These are phyloP conservation scores for Paragorgia papillata DNA, from an alignment of 92 coral and sea anemone species.

Conservation along the genomic window DNA sequence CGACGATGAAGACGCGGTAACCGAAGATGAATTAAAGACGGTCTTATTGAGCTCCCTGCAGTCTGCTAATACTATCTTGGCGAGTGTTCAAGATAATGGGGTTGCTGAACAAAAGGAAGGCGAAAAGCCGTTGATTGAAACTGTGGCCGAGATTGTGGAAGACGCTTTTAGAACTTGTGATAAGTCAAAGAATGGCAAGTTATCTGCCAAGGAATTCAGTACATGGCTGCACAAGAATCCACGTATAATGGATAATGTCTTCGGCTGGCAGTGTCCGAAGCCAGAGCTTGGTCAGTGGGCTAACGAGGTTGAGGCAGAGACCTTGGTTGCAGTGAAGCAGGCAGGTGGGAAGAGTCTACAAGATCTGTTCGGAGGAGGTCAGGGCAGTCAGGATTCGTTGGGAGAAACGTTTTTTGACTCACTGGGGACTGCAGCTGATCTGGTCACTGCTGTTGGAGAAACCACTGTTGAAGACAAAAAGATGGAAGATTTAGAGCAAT, in stretches of 20 bases:
- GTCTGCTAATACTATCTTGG: constrained; percentile 89
- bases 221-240: constrained; percentile 89
- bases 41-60: constrained; percentile 88
- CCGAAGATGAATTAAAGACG: constrained; percentile 94
- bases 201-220: constrained; percentile 94
- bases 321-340: neutral
- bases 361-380: constrained; percentile 30
- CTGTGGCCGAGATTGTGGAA: constrained; percentile 76
- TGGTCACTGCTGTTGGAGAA: neutral
- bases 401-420: constrained; percentile 93
- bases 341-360: constrained; percentile 28
- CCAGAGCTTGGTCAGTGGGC: constrained; percentile 66
- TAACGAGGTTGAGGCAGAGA: constrained; percentile 1
- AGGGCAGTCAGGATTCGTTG: constrained; percentile 46
- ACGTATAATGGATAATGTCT: constrained; percentile 93
- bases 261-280: constrained; percentile 98
- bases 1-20: constrained; percentile 94
- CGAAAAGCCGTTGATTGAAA: constrained; percentile 73
- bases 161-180: constrained; percentile 94
- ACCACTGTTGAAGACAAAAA: neutral
- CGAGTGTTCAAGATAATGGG: constrained; percentile 65
- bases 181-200: constrained; percentile 74
- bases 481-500: neutral
- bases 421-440: constrained; percentile 44
- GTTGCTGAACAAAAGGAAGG: constrained; percentile 37